Percentiles rank a stretch among this genome's conserved stretches.
Evolutionary conservation across 1,140 invertebrate genomes (phyloP).

Genomic region (Brachionus paranguensis): DNA sequence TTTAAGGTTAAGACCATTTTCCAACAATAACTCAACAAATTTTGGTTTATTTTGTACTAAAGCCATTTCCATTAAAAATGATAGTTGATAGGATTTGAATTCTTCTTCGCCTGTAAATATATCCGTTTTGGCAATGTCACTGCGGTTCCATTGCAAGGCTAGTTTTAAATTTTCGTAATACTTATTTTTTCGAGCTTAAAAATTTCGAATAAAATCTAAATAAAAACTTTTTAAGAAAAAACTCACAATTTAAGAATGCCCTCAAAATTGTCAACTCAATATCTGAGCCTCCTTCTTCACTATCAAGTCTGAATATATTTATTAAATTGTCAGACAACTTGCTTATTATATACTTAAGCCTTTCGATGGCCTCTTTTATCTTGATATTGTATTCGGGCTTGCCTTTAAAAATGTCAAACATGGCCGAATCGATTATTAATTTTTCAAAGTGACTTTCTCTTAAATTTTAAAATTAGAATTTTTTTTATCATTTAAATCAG

Average conservation of each 20-base stretch:
- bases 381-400: neutral
- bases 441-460: slow-evolving; percentile 37
- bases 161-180: slow-evolving; percentile 41
- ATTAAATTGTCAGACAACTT: slow-evolving; percentile 40
- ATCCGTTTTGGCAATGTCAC: slow-evolving; percentile 42
- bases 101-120: slow-evolving; percentile 43
- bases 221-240: neutral
- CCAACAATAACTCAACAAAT: slow-evolving; percentile 88
- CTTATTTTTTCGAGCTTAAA: slow-evolving; percentile 36
- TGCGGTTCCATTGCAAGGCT: slow-evolving; percentile 43
- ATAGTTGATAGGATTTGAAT: slow-evolving; percentile 42
- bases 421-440: neutral
- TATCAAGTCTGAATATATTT: slow-evolving; percentile 37
- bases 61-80: slow-evolving; percentile 64
- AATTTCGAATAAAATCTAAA: neutral
- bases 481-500: neutral
- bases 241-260: slow-evolving; percentile 35
- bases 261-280: slow-evolving; percentile 32
- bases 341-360: slow-evolving; percentile 33
- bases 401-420: slow-evolving; percentile 12
- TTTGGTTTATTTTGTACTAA: slow-evolving; percentile 89
- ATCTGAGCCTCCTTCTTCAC: slow-evolving; percentile 35
- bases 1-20: slow-evolving; percentile 96
- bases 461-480: neutral
- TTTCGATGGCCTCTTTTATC: slow-evolving; percentile 3